Evolutionary conservation across 2,888 invertebrate genomes (phyloP), one percentile per base, ranked within the genome.

Genomic region (Ichneumoninae sp.): DNA sequence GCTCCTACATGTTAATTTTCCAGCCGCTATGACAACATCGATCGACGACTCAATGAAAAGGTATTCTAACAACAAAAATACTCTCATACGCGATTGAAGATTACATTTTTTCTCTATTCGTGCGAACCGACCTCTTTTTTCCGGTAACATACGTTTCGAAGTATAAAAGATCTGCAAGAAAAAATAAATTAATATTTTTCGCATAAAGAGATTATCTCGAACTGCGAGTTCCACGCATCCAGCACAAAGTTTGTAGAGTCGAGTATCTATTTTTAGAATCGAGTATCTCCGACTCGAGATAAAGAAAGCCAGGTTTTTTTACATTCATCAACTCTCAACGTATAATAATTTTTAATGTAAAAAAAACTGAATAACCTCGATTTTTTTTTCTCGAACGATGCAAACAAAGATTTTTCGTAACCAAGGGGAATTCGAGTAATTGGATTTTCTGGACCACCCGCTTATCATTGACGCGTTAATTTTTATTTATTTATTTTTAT

Each of bases 1-100:
- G 50, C 54, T 44, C 19, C 30, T 19, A 16, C 26, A 19, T 76
- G 4, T 54, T 57, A 30, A 40, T 47, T 79, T 8, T 33, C 66
- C 13, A 36, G 30, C 44, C 62, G 44, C 33, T 19, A 16, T 68
- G 33, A 79, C 30, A 70, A n/a, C 79, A 36, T 68, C 68, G 71
- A 68, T 68, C 66, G 66, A 40, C 33, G 44, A 19, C 19, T 40
- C 33, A 47, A 36, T 1, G 22, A 69, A 77, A 47, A 47, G 13
- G 8, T 30, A 33, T 16, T 16, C 62, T 5, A n/a, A 62, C 1
- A 6, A 62, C n/a, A n/a, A 30, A 13, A 62, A n/a, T 26, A 26
- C 26, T 33, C 33, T 30, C 16, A 30, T 7, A 2, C 57, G 3
- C 57, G 13, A 57, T 57, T 57, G 26, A 22, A 26, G 10, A 57